A percentile compares a stretch with the other conserved stretches of the same genome.
Conservation (phyloP, 2,113 vertebrate genomes). For the Tapirus terrestris region DNA sequence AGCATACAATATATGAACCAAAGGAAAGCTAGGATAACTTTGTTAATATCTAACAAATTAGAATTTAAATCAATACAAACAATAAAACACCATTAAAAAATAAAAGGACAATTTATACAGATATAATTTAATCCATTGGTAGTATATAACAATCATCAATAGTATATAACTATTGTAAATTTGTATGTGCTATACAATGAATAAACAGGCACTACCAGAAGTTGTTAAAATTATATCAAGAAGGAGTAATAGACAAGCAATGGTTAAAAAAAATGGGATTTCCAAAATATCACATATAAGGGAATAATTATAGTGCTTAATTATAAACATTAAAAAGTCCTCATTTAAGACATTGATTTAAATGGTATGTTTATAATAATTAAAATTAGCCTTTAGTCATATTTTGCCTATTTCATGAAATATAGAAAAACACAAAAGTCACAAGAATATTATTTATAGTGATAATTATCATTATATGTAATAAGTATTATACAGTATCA, state of each 20-base stretch:
- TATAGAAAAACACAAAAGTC: not conserved
- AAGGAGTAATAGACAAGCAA: not conserved
- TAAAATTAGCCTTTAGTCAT: not conserved
- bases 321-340: not conserved
- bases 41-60: not conserved
- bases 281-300: not conserved
- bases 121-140: not conserved
- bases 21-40: not conserved
- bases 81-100: not conserved
- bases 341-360: not conserved
- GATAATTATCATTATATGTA: not conserved
- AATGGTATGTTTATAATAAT: not conserved
- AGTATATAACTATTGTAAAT: not conserved
- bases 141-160: not conserved
- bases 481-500: not conserved
- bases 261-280: not conserved
- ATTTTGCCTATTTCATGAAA: not conserved
- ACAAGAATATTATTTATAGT: not conserved
- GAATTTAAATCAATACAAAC: not conserved
- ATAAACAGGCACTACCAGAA: not conserved
- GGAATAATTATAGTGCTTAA: not conserved
- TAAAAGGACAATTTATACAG: not conserved
- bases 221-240: not conserved
- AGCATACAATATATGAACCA: not conserved
- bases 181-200: not conserved